These are phyloP conservation scores for Parascotia fuliginaria DNA, from an alignment of 2,888 invertebrate species.

Conservation along the genomic window DNA sequence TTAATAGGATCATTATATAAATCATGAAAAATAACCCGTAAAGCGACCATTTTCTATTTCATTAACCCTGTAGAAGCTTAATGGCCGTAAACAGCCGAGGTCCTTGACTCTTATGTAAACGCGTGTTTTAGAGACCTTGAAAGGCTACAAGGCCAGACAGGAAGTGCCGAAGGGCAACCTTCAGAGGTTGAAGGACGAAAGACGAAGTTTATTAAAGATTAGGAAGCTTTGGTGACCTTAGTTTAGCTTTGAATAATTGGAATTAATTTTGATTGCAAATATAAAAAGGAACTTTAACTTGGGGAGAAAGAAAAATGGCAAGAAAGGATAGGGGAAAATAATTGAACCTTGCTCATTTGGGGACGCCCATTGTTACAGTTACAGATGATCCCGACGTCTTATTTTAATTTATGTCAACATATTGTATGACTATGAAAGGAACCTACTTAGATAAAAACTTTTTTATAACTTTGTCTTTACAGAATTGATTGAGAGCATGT, in stretches of 20 bases:
- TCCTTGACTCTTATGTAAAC: constrained; percentile 32
- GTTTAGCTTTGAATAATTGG: neutral
- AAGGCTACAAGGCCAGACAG: constrained; percentile 20
- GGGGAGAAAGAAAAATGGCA: too few species aligned
- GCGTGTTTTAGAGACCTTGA: constrained; percentile 33
- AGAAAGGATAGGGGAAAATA: too few species aligned
- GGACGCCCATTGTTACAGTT: too few species aligned
- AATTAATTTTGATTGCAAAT: too few species aligned
- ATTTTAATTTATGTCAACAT: too few species aligned
- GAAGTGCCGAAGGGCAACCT: constrained; percentile 14
- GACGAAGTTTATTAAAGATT: constrained; percentile 1
- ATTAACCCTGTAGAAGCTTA: constrained; percentile 11
- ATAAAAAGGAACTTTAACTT: too few species aligned
- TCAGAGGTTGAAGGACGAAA: constrained; percentile 8
- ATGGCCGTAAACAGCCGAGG: constrained; percentile 23
- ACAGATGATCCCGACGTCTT: too few species aligned
- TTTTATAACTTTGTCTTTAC: too few species aligned
- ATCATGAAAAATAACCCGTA: neutral
- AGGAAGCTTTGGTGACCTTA: neutral
- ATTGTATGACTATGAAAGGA: too few species aligned
- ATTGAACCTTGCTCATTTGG: too few species aligned
- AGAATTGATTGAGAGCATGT: too few species aligned
- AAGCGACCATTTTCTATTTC: constrained; percentile 8
- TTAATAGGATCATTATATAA: neutral
- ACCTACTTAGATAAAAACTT: too few species aligned